Evolutionary conservation across 2,797 vertebrate genomes (phyloP), one percentile per base, ranked within the genome.

Genomic region (Myripristis jacobus): DNA sequence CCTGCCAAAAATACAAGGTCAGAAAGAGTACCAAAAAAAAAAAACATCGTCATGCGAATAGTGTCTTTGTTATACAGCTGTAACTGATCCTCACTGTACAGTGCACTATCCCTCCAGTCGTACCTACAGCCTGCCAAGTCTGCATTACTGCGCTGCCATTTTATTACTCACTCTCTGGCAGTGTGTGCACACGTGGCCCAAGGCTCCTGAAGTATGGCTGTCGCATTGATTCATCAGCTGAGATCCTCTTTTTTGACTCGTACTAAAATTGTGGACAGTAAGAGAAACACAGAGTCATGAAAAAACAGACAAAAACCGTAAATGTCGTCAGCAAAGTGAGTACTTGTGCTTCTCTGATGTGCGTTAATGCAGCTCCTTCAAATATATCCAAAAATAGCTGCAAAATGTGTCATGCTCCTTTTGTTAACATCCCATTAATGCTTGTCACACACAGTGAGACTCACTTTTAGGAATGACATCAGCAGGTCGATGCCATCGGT

Each of bases 401-500:
- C 53, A n/a, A 69, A 77, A 82, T 82, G 79, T 79, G 72, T 76
- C 66, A 36, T 38, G 16, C 31, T 73, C 51, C 66, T 83, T 83
- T 82, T 24, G n/a, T 41, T 51, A 80, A 53, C 69, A 36, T 38
- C 16, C 3, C 59, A 29, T 29, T 64, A 46, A 53, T 66, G 60
- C 61, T 59, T 56, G 66, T 61, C 61, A 64, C 44, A 80, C 73
- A 51, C 12, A 53, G 54, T 3, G 41, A 59, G 57, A 92, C 95
- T 95, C 94, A 98, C 97, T 92, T 95, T 96, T 90, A 98, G 96
- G 92, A 98, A 98, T 89, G 95, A 96, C 60, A 93, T 93, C 94
- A 98, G 95, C 90, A 98, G 90, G 76, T 97, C 96, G 69, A 98
- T 96, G 90, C 97, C 97, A 92, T 98, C 97, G 0, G 91, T 95